phyloP scores from a whole-genome alignment of 2,888 invertebrate genomes.

The Beris chalybata region DNA sequence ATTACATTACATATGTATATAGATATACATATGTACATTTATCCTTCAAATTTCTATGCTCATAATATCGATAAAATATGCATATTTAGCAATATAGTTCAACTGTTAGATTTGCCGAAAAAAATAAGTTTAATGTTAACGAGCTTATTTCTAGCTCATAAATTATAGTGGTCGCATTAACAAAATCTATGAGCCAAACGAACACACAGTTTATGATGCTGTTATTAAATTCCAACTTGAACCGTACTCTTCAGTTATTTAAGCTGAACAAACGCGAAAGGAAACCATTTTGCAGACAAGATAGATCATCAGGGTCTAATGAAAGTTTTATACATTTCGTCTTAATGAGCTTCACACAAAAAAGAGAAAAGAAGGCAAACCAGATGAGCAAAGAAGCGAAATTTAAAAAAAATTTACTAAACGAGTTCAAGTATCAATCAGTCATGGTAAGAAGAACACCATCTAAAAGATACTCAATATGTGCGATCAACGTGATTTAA shows the following conservation, averaged over 20 bases:
- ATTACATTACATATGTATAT: no score
- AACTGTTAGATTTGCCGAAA: no score
- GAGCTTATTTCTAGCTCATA: constrained; percentile 10
- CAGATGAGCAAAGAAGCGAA: background rate
- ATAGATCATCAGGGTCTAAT: constrained; percentile 14
- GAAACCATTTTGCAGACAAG: constrained; percentile 1
- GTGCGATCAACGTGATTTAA: background rate
- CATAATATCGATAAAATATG: no score
- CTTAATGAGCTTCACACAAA: constrained; percentile 1
- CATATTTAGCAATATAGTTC: no score
- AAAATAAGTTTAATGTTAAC: background rate
- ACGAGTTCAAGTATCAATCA: constrained; percentile 8
- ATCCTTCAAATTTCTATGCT: no score
- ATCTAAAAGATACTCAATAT: background rate
- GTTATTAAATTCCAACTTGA: constrained; percentile 19
- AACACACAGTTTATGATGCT: background rate
- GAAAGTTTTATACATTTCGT: constrained; percentile 15
- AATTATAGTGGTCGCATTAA: background rate
- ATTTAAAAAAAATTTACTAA: background rate
- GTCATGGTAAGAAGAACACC: constrained; percentile 3
- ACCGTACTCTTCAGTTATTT: constrained; percentile 4
- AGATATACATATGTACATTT: no score
- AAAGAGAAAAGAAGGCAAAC: no score
- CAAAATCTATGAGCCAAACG: background rate
- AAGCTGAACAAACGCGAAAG: constrained; percentile 7